These are phyloP conservation scores for Cheirogaleus major DNA, from an alignment of 2,797 vertebrate species.

Conservation along the genomic window DNA sequence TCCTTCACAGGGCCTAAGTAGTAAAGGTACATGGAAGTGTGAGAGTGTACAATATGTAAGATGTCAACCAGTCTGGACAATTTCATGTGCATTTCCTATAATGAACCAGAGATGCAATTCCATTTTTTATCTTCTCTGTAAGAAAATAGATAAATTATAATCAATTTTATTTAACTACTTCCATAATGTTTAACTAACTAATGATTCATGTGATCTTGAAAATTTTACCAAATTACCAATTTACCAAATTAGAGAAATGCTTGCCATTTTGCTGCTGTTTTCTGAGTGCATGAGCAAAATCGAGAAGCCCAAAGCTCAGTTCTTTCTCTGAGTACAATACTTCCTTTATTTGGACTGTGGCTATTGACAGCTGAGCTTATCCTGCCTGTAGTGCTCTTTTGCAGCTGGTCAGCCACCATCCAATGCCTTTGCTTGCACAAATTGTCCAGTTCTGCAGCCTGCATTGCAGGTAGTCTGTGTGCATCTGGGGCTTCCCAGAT, in stretches of 20 bases:
- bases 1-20: background rate
- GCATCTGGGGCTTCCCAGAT: background rate
- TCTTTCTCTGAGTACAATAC: background rate
- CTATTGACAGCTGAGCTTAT: background rate
- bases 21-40: background rate
- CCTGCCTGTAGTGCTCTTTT: background rate
- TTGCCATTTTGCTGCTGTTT: background rate
- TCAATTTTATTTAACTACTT: conserved; percentile 3
- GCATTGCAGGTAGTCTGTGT: background rate
- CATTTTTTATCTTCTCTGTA: background rate
- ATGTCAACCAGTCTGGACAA: background rate
- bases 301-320: background rate
- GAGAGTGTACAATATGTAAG: fast-evolving
- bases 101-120: background rate
- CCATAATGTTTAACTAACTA: background rate
- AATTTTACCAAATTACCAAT: background rate
- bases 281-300: background rate
- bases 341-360: background rate
- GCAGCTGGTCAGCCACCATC: background rate
- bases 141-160: background rate
- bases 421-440: background rate
- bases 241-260: background rate
- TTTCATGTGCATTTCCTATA: background rate
- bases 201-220: background rate
- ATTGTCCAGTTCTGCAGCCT: background rate